These are phyloP conservation scores for Copsychus sechellarum DNA, from an alignment of 2,113 vertebrate genomes.

Conservation along the genomic window DNA sequence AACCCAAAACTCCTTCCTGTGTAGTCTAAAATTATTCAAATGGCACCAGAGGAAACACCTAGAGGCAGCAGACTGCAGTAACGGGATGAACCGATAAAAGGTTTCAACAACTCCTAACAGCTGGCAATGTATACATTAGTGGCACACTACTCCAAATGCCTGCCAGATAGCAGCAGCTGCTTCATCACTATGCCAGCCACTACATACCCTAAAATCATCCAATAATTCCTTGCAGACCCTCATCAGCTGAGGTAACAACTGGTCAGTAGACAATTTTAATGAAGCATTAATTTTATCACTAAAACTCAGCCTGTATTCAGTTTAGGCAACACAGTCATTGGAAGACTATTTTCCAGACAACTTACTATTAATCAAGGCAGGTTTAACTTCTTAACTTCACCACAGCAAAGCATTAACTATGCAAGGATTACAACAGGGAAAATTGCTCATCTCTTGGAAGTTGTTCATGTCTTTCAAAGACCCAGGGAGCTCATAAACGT, in stretches of 20 bases:
- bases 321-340: not conserved
- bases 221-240: not conserved
- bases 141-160: not conserved
- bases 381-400: not conserved
- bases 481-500: not conserved
- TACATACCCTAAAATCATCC: not conserved
- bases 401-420: not conserved
- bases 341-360: not conserved
- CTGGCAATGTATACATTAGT: not conserved
- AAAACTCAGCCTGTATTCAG: not conserved
- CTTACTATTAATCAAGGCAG: not conserved
- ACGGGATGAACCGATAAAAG: fast-evolving
- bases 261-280: not conserved
- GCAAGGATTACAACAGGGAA: not conserved
- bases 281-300: not conserved
- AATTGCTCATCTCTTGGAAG: slow-evolving; percentile 2
- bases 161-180: not conserved
- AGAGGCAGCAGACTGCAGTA: not conserved
- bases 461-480: not conserved
- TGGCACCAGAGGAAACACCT: not conserved
- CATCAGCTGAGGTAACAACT: not conserved
- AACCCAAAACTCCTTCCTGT: not conserved
- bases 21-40: not conserved
- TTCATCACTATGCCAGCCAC: not conserved
- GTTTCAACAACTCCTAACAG: not conserved